Evolutionary conservation across 2,888 invertebrate genomes (phyloP), one percentile per base, ranked within the genome.

Genomic region (Perithous albicinctus): DNA sequence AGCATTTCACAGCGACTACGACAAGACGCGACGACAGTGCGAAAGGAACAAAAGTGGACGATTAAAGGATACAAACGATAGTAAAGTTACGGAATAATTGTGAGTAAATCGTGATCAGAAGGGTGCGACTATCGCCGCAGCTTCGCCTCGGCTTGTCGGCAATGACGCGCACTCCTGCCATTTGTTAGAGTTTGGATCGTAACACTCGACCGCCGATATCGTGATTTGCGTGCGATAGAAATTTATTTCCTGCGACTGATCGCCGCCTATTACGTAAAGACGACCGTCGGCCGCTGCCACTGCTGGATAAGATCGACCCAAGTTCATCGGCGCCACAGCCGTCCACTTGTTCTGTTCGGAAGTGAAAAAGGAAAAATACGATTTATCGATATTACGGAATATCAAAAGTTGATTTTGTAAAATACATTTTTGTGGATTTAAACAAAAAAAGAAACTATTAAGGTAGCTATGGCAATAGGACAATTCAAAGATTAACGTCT

Each of bases 221-320:
- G 98, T 96, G 86, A 96, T 96, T 92, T 97, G 96, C 67, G 97
- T 97, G 87, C 97, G 95, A 94, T 97, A 97, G 93, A 97, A 97
- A 91, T 96, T 95, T 84, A 96, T 96, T 89, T 96, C 96, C 89
- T 96, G 95, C 81, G 96, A 96, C 85, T 96, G 96, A 93, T 97
- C 96, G 46, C 98, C 98, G 69, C 98, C 98, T 87, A 97, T 97
- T 73, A 96, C 97, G 91, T 97, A 97, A 26, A 98, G 94, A 86
- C 95, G 93, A 32, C 97, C 97, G 92, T 97, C 97, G 7, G 96
- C 96, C 61, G 97, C 96, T 69, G 97, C 97, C 41, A 97, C 97
- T 26, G 97, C 97, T 54, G 97, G 97, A 85, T 96, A 96, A 75
- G 97, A 96, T 78, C 97, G 94, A 78, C 96, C 96, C 74, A 96